Evolutionary conservation across 2,888 invertebrate species (phyloP), one percentile per base, ranked within the genome.

Genomic region (Antheraea yamamai): DNA sequence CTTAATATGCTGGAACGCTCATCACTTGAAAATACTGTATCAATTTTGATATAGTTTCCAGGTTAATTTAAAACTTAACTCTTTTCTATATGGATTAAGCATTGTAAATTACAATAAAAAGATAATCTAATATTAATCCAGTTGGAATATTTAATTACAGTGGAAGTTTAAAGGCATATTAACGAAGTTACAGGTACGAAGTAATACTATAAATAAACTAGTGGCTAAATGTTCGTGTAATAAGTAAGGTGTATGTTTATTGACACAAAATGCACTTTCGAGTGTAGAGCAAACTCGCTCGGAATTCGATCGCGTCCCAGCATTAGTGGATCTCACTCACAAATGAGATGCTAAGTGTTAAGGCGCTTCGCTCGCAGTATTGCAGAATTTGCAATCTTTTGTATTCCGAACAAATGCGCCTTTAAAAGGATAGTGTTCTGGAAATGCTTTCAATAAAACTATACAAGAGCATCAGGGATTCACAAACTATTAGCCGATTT

Each of bases 331-430:
- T 66, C 64, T 66, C 64, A 66, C 64, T 66, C 64, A 30, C 64
- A 66, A 66, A 66, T 66, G 64, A 66, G 64, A 66, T 66, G 64
- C 30, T 66, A 66, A 66, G 64, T 66, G 26, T 26, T 14, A 66
- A 66, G 64, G 30, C 64, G 64, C 30, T 66, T 66, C 20, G 30
- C 30, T 66, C 6, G 30, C 64, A 66, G 20, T 66, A 66, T 66
- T 66, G 64, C 64, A 66, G 64, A 66, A 64, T 64, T 64, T 64
- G 26, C 64, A 64, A 64, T 14, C 64, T 66, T 64, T 66, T 66
- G 64, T 30, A 14, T 16, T 66, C 30, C 18, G 26, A 30, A 30
- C 26, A 66, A 66, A 16, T 14, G 64, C 6, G 16, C 26, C 20
- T 30, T 66, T 30, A 16, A 26, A 26, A 14, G 18, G 26, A 26